These are phyloP conservation scores for Sitta europaea DNA, from an alignment of 2,113 vertebrate genomes.

Conservation along the genomic window DNA sequence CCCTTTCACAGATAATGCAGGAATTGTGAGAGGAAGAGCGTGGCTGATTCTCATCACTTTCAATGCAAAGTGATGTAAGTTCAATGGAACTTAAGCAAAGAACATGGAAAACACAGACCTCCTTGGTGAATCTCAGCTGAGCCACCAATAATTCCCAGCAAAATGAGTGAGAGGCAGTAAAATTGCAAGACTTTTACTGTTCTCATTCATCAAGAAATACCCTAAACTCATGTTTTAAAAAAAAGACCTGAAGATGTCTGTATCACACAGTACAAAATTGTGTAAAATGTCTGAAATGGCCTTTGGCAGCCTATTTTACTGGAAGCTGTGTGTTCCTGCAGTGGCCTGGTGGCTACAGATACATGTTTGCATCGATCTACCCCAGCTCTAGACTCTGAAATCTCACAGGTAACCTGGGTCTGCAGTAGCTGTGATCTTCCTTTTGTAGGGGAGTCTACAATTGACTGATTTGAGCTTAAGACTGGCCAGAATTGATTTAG, in stretches of 20 bases:
- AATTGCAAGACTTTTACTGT: background rate
- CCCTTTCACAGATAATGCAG: background rate
- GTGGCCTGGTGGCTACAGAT: background rate
- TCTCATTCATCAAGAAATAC: background rate
- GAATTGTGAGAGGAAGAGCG: background rate
- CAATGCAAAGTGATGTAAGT: background rate
- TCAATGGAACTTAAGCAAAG: background rate
- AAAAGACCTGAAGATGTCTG: background rate
- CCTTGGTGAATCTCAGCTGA: background rate
- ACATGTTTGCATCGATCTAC: accelerated
- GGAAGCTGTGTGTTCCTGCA: background rate
- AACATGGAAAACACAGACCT: background rate
- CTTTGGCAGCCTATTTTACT: background rate
- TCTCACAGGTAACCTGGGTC: background rate
- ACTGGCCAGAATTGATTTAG: background rate
- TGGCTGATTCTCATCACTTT: background rate
- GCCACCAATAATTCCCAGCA: background rate
- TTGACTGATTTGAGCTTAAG: background rate
- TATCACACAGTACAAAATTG: background rate
- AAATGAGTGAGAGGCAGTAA: background rate
- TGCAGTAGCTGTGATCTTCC: background rate
- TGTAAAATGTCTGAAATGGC: background rate
- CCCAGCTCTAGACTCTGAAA: background rate
- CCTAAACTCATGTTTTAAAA: background rate
- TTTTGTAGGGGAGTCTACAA: background rate